phyloP scores from a whole-genome alignment of 1,140 invertebrate genomes.

The Hypothenemus hampei region DNA sequence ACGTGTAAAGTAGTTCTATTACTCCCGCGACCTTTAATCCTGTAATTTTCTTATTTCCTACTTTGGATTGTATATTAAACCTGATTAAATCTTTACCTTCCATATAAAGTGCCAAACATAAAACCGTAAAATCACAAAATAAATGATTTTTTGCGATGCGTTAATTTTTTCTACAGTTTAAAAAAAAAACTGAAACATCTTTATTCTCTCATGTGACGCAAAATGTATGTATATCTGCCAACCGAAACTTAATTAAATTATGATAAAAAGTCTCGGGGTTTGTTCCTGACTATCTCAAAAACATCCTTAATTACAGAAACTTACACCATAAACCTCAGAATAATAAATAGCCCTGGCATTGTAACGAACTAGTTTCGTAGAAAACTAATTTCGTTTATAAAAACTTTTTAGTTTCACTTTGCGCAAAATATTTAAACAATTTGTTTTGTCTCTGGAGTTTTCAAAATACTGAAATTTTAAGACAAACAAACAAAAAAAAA shows the following conservation, averaged over 20 bases:
- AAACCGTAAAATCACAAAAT: background rate
- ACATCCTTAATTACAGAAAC: conserved; percentile 14
- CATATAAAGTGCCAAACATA: conserved; percentile 1
- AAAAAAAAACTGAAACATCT: background rate
- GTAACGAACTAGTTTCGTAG: conserved; percentile 11
- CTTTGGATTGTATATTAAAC: conserved; percentile 6
- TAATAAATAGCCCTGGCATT: conserved; percentile 10
- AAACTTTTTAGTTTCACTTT: conserved; percentile 4
- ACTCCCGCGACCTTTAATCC: conserved; percentile 14
- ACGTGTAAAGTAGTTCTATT: conserved; percentile 16
- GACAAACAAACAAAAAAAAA: conserved; percentile 4
- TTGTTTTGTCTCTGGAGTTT: background rate
- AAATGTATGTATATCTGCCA: background rate
- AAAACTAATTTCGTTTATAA: conserved; percentile 17
- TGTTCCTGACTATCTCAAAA: conserved; percentile 9
- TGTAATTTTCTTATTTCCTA: conserved; percentile 17
- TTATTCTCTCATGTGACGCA: background rate
- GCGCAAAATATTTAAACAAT: conserved; percentile 1
- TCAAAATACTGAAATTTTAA: conserved; percentile 2
- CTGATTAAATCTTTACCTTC: conserved; percentile 14
- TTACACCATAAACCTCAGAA: conserved; percentile 12
- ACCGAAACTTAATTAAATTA: conserved; percentile 11
- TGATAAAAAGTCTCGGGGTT: background rate
- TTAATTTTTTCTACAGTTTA: background rate
- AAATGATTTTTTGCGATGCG: background rate